Evolutionary conservation across 2,888 invertebrate species (phyloP), one percentile per base, ranked within the genome.

Genomic region (Eudemis profundana): DNA sequence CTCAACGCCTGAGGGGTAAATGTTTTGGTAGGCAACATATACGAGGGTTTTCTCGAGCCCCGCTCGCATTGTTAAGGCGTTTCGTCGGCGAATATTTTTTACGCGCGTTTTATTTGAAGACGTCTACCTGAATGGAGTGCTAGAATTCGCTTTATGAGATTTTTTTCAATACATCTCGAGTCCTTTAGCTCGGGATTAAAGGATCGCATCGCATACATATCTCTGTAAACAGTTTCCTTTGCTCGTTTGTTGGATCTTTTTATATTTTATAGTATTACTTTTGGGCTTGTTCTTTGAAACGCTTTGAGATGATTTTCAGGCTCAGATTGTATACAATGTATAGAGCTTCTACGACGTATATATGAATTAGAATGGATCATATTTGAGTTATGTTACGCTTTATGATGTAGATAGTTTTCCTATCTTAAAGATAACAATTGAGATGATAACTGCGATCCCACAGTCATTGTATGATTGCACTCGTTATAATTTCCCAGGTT

Each of bases 1-100:
- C 84, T 83, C 85, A 77, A 89, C 91, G 92, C 92, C 92, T 78
- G 89, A 89, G 92, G 92, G 92, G 90, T 86, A 91, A 92, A 92
- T 93, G 90, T 93, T 93, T 89, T 92, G 91, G 82, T 92, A 91
- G 90, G 86, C 82, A 92, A 92, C 90, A 89, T 91, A 92, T 87
- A 93, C 93, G 89, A 86, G 83, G 89, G 89, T 86, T 89, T 89
- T 90, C 87, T 85, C 83, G 85, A 83, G 85, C 79, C 81, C 82
- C 77, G 77, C 74, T 76, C 81, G 87, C 84, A 89, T 90, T 91
- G 90, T 90, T 81, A 82, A 81, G 81, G 80, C 79, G 81, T 78
- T 82, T 84, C 82, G 76, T 72, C 74, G 71, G 76, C 70, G 78
- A 81, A 90, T 89, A 90, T 91, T 91, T 90, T 91, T 90, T 88